These are phyloP conservation scores for Uria aalge DNA, from an alignment of 2,113 vertebrate genomes.

Conservation along the genomic window DNA sequence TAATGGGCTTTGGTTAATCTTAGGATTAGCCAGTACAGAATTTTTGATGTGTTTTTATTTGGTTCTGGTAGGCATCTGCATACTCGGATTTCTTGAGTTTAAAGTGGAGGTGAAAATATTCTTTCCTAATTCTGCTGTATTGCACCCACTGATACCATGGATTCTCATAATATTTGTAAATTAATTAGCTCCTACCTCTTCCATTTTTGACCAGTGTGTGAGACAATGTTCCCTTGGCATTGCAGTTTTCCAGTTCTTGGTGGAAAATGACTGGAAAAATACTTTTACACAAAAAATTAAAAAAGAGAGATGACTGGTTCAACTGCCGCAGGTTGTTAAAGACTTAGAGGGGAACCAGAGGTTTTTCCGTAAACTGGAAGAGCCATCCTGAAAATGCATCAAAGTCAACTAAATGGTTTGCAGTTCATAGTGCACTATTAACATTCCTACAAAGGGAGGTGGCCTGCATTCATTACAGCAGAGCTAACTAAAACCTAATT, in stretches of 20 bases:
- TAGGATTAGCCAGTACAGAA: not conserved
- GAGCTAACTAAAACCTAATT: not conserved
- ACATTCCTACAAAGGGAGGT: not conserved
- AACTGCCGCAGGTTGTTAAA: not conserved
- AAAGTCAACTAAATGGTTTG: not conserved
- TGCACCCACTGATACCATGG: not conserved
- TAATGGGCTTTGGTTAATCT: not conserved
- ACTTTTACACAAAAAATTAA: not conserved
- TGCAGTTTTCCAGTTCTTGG: not conserved
- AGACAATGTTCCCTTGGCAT: not conserved
- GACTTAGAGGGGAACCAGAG: not conserved
- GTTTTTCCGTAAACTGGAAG: not conserved
- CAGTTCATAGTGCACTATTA: not conserved
- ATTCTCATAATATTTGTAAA: not conserved
- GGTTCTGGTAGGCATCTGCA: not conserved
- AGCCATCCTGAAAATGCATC: not conserved
- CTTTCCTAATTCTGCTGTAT: not conserved
- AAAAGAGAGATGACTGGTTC: not conserved
- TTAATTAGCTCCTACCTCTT: not conserved
- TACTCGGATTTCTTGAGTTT: not conserved
- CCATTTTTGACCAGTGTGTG: not conserved
- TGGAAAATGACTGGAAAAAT: not conserved
- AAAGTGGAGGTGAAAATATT: not conserved
- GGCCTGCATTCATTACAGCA: not conserved
- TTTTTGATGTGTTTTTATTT: not conserved